Conservation (phyloP, 2,113 vertebrate genomes). For the Erinaceus europaeus region DNA sequence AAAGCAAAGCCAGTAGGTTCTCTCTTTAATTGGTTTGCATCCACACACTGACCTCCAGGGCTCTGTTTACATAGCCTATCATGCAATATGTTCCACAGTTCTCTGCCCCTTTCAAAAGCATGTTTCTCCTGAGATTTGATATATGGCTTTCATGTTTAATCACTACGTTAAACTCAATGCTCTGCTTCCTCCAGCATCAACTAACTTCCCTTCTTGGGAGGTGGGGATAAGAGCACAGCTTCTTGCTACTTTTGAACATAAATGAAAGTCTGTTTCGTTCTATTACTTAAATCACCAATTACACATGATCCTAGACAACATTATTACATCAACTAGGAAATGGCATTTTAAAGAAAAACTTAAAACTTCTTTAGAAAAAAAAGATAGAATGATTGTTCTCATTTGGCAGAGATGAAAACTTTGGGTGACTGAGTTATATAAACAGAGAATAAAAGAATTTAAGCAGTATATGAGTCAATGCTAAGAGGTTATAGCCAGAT, state of each 20-base stretch:
- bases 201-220: conserved; percentile 65
- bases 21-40: conserved; percentile 74
- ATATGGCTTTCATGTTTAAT: conserved; percentile 73
- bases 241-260: conserved; percentile 64
- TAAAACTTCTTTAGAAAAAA: conserved; percentile 7
- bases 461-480: not conserved
- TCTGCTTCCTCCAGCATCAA: conserved; percentile 66
- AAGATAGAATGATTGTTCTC: conserved; percentile 13
- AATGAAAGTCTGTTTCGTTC: conserved; percentile 66
- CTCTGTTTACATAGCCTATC: conserved; percentile 74
- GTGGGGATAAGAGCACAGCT: conserved; percentile 39
- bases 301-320: not conserved
- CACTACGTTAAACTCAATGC: conserved; percentile 70
- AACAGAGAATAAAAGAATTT: conserved; percentile 21
- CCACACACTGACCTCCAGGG: conserved; percentile 65
- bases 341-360: conserved; percentile 4
- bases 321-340: conserved; percentile 4
- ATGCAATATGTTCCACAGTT: conserved; percentile 59
- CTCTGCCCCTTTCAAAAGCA: conserved; percentile 65
- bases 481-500: not conserved
- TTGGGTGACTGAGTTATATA: not conserved
- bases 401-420: not conserved
- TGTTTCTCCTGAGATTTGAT: conserved; percentile 73
- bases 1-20: conserved; percentile 72
- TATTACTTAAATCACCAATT: conserved; percentile 50